Percentiles rank a stretch among this genome's conserved stretches.
Conservation (phyloP, 2,113 vertebrate species). For the Sigmodon hispidus region DNA sequence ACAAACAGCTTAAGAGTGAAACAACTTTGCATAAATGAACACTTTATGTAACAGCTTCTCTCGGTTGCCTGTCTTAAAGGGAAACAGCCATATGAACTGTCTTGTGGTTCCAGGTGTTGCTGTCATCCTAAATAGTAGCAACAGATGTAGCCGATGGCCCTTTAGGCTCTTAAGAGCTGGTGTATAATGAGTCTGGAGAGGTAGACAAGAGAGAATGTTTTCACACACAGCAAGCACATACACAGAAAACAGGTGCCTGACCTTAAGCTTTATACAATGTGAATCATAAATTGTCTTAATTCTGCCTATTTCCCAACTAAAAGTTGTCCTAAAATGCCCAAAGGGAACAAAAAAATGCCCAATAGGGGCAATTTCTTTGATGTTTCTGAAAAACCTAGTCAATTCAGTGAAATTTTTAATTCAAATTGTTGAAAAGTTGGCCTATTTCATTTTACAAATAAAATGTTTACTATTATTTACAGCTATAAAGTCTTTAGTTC, state of each 20-base stretch:
- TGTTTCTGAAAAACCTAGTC: conserved; percentile 12
- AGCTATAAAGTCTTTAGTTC: not conserved
- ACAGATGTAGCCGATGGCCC: conserved; percentile 11
- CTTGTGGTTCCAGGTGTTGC: conserved; percentile 46
- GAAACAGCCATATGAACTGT: conserved; percentile 31
- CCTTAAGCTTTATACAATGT: not conserved
- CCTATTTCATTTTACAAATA: conserved; percentile 32
- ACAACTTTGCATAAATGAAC: conserved; percentile 61
- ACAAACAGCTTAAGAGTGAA: conserved; percentile 54
- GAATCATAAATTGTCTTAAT: conserved; percentile 29
- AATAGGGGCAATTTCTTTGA: not conserved
- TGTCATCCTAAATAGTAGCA: conserved; percentile 55
- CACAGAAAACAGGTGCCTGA: conserved; percentile 30
- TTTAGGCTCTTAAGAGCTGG: conserved; percentile 30
- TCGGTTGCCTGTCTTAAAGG: conserved; percentile 46
- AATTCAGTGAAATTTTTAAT: not conserved
- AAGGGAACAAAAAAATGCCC: not conserved
- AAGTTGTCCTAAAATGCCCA: not conserved
- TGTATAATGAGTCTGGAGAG: conserved; percentile 32
- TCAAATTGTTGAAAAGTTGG: conserved; percentile 42
- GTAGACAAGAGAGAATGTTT: not conserved
- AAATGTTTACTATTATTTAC: conserved; percentile 9
- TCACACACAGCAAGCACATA: not conserved
- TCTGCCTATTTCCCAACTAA: not conserved
- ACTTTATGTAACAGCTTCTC: conserved; percentile 51